Evolutionary conservation across 2,888 invertebrate species (phyloP), one percentile per base, ranked within the genome.

Genomic region (Liopterus haemorrhoidalis): DNA sequence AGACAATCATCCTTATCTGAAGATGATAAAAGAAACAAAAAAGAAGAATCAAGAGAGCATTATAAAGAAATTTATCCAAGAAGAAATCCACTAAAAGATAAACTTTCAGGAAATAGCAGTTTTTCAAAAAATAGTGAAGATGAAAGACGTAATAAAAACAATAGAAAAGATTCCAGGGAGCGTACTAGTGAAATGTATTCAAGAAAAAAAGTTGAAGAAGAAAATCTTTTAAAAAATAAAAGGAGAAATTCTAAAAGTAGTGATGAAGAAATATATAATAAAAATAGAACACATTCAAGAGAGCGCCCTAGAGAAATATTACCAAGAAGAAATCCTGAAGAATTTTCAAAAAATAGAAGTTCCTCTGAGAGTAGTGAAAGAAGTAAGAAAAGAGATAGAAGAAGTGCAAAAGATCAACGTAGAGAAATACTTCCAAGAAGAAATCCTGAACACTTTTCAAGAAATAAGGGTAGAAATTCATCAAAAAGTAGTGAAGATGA

Each of bases 1-100:
- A n/a, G 52, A 53, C 20, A 41, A n/a, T 42, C 51, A 48, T 20
- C 53, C 48, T 9, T 30, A 43, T 18, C 46, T 21, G 21, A 36
- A 41, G 20, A n/a, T 24, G 11, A 8, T 12, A n/a, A 12, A 18
- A 18, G 41, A 19, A 27, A 11, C 28, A 47, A 27, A 11, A 19
- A 12, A 4, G 12, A 30, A 12, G 18, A 41, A n/a, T 19, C 33
- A 32, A 28, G 20, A 22, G 38, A 40, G 11, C 21, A 18, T 35
- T 37, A 24, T 14, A 46, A 51, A 40, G 36, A 44, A 21, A 24
- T 20, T 9, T 20, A 21, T 31, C 33, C 16, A 16, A 46, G 52
- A 40, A 39, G 41, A 30, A 30, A 45, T 36, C 33, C 27, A 28
- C 31, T 52, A 55, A 35, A 55, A 38, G 40, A 30, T 28, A 35